Conservation (phyloP, 1,140 invertebrate species). For the Proales similis region DNA sequence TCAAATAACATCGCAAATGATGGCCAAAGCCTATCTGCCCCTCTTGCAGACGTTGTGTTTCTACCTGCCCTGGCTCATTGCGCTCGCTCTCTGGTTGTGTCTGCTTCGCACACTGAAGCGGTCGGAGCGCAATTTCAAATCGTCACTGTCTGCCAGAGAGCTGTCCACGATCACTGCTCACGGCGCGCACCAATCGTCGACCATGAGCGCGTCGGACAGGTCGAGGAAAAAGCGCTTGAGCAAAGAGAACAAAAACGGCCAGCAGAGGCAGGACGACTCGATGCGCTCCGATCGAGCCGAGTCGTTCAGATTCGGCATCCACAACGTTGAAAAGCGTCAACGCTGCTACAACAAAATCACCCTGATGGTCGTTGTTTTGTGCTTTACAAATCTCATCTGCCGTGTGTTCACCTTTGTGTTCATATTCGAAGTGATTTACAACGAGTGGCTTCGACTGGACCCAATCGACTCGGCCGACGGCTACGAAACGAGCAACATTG, state of each 20-base stretch:
- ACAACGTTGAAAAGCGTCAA: conserved; percentile 16
- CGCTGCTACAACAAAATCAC: conserved; percentile 29
- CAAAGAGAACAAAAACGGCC: neutral
- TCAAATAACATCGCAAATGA: conserved; percentile 18
- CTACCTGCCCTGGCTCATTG: conserved; percentile 26
- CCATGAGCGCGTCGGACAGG: neutral
- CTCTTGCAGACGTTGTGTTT: conserved; percentile 26
- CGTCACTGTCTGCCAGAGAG: conserved; percentile 5
- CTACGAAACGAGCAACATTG: neutral
- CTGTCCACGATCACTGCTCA: no score
- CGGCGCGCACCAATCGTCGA: neutral
- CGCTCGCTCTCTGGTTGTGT: conserved; percentile 19
- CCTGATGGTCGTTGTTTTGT: conserved; percentile 24
- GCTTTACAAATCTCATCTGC: conserved; percentile 30
- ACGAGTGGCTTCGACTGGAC: conserved; percentile 17
- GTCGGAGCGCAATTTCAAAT: conserved; percentile 26
- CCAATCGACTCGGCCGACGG: neutral
- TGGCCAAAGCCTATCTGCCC: conserved; percentile 24
- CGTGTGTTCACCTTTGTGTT: conserved; percentile 35
- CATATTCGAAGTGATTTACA: conserved; percentile 35
- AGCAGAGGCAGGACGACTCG: no score
- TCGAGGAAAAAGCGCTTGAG: neutral
- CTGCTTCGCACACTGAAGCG: conserved; percentile 9
- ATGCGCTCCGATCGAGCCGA: no score
- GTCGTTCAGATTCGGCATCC: conserved; percentile 2